Conservation (phyloP, 2,797 vertebrate genomes). For the Macropus fuliginosus region DNA sequence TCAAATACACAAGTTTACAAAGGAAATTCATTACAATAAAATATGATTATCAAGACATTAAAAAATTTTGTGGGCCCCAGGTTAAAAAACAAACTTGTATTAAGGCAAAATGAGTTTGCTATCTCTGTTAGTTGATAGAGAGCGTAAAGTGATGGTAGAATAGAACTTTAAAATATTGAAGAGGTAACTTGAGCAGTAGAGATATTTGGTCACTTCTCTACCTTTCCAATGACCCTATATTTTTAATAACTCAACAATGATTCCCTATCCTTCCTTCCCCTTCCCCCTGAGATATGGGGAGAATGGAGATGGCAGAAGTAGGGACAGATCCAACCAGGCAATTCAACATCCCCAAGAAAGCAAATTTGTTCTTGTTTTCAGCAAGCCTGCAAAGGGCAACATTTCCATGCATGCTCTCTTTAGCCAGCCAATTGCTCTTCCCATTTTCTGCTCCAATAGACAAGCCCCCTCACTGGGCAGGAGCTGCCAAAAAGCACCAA, state of each 20-base stretch:
- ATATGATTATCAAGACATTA: background rate
- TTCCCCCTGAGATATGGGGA: background rate
- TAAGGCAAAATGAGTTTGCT: background rate
- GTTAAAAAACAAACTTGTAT: background rate
- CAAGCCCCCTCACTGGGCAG: conserved; percentile 11
- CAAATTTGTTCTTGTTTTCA: conserved; percentile 28
- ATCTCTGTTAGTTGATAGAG: background rate
- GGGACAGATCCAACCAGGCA: background rate
- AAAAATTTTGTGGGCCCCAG: background rate
- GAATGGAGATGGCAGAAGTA: background rate
- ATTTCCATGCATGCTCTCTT: conserved; percentile 35
- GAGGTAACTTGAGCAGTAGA: background rate
- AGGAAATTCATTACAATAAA: background rate
- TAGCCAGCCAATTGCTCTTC: conserved; percentile 42
- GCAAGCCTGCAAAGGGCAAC: conserved; percentile 33
- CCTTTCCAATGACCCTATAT: background rate
- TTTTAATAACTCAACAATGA: background rate
- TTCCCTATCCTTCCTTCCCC: background rate
- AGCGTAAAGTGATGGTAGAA: background rate
- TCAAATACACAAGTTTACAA: background rate
- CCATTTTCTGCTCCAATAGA: conserved; percentile 40
- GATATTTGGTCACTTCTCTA: background rate
- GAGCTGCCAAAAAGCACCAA: conserved; percentile 34
- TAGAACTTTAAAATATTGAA: background rate
- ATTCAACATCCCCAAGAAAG: conserved; percentile 41